These are phyloP conservation scores for Mythimna pallens DNA, from an alignment of 2,888 invertebrate species.

Conservation along the genomic window DNA sequence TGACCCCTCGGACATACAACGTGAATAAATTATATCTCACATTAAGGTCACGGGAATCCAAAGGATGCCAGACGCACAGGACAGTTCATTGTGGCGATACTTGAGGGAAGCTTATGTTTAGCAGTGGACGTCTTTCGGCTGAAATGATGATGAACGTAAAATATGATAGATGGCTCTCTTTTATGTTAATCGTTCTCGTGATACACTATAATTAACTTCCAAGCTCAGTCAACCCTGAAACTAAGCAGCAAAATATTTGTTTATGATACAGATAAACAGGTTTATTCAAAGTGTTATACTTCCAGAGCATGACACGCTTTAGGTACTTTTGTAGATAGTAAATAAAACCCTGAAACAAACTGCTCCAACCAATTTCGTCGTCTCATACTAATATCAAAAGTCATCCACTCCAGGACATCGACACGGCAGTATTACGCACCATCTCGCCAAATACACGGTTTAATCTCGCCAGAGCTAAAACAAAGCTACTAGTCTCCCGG, in stretches of 20 bases:
- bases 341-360: slow-evolving; percentile 20
- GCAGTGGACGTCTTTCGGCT: too few relatives aligned
- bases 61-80: too few relatives aligned
- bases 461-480: slow-evolving; percentile 71
- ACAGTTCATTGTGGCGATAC: too few relatives aligned
- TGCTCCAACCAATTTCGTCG: slow-evolving; percentile 27
- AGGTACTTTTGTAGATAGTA: background rate
- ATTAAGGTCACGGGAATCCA: too few relatives aligned
- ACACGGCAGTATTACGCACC: slow-evolving; percentile 45
- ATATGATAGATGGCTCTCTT: background rate
- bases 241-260: slow-evolving; percentile 12
- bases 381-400: slow-evolving; percentile 46
- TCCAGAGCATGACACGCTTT: background rate
- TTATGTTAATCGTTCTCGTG: slow-evolving; percentile 16
- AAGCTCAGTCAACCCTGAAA: background rate
- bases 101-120: too few relatives aligned
- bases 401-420: slow-evolving; percentile 35
- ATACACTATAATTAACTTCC: slow-evolving; percentile 4
- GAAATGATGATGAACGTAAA: too few relatives aligned
- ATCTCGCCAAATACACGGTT: slow-evolving; percentile 64
- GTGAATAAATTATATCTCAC: too few relatives aligned
- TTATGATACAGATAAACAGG: background rate
- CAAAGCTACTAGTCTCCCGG: slow-evolving; percentile 74
- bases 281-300: background rate
- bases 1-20: too few relatives aligned